phyloP scores from a whole-genome alignment of 1,140 invertebrate genomes.

The Drosophila nigrodunni region DNA sequence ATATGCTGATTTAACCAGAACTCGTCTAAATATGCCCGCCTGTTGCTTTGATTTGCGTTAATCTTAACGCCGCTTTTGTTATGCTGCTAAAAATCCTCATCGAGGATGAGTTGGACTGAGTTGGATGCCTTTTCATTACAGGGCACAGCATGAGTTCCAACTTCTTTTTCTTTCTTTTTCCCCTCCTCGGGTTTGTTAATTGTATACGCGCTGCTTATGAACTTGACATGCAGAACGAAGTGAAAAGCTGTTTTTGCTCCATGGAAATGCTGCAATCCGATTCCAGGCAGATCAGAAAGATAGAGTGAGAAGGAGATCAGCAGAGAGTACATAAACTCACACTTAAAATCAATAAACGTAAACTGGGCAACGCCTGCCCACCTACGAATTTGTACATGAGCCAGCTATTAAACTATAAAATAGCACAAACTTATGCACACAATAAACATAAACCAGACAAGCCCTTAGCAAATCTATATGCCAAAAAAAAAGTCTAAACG shows the following conservation, averaged over 20 bases:
- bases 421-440: constrained; percentile 75
- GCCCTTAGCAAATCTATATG: constrained; percentile 42
- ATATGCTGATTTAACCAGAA: constrained; percentile 21
- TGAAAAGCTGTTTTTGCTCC: constrained; percentile 11
- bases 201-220: constrained; percentile 69
- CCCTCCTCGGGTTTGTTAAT: constrained; percentile 42
- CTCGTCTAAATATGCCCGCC: constrained; percentile 36
- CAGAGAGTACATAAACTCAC: constrained; percentile 70
- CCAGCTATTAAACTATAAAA: constrained; percentile 76
- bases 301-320: background rate
- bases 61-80: constrained; percentile 55
- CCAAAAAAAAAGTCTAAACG: constrained; percentile 35
- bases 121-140: constrained; percentile 49
- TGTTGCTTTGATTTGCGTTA: constrained; percentile 57
- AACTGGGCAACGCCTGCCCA: constrained; percentile 69
- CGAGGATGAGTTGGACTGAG: background rate
- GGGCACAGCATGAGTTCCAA: constrained; percentile 49
- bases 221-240: constrained; percentile 71
- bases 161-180: background rate
- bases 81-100: constrained; percentile 43
- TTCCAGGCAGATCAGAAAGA: background rate
- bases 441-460: constrained; percentile 72
- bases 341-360: constrained; percentile 81
- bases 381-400: constrained; percentile 60
- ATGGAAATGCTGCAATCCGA: constrained; percentile 22